Evolutionary conservation across 2,797 vertebrate genomes (phyloP).

Genomic region (Hydrocynus forskahlii): DNA sequence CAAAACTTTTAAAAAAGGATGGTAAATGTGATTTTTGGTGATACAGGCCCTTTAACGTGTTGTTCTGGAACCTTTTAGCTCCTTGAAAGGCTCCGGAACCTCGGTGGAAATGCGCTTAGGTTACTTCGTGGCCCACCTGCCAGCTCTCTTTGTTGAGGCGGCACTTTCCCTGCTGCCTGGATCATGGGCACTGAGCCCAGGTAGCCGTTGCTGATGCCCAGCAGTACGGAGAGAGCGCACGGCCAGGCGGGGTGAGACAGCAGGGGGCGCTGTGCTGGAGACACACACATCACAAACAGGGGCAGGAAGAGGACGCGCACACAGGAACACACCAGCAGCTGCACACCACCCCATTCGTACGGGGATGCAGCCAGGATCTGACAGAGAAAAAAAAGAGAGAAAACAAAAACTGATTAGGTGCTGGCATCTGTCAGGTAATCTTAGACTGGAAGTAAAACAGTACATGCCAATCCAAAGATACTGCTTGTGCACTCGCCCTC

Average conservation of each 20-base stretch:
- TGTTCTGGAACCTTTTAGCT: background rate
- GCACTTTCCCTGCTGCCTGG: conserved; percentile 90
- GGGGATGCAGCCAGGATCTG: conserved; percentile 95
- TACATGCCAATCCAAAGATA: too few species aligned
- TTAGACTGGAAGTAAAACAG: too few species aligned
- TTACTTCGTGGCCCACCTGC: conserved; percentile 78
- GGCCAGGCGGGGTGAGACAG: conserved; percentile 94
- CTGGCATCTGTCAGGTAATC: background rate
- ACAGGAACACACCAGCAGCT: conserved; percentile 90
- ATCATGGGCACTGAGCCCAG: conserved; percentile 98
- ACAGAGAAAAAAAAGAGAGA: background rate
- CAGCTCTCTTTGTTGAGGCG: conserved; percentile 89
- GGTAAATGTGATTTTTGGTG: too few species aligned
- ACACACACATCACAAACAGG: conserved; percentile 93
- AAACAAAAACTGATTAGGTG: background rate
- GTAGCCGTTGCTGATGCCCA: conserved; percentile 96
- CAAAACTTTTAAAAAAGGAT: too few species aligned
- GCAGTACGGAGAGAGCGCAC: conserved; percentile 91
- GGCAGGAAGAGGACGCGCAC: conserved; percentile 92
- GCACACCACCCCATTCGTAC: conserved; percentile 88
- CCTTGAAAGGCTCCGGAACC: background rate
- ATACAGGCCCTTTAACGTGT: too few species aligned
- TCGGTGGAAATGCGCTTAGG: background rate
- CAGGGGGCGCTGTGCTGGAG: conserved; percentile 82
- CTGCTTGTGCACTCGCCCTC: too few species aligned